Evolutionary conservation across 2,888 invertebrate species (phyloP).

Genomic region (Cosmia pyralina): DNA sequence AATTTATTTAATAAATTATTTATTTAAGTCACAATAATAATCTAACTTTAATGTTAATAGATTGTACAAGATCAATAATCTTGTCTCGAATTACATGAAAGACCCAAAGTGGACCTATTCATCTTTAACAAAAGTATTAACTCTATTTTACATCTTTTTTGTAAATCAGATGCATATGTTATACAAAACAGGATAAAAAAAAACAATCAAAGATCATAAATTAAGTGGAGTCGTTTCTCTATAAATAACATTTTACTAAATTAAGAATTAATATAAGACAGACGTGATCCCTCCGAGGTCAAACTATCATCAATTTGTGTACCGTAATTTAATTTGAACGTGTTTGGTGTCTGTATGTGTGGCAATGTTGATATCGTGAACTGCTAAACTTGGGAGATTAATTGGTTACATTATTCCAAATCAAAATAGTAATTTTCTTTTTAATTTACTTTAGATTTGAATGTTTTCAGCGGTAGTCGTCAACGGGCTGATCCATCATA

Average conservation of each 20-base stretch:
- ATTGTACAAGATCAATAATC: constrained; percentile 5
- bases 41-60: background rate
- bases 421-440: no score
- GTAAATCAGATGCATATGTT: background rate
- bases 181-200: constrained; percentile 9
- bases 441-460: no score
- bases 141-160: background rate
- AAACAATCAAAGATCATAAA: constrained; percentile 30
- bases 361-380: no score
- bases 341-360: no score
- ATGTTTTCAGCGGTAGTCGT: no score
- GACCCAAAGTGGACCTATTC: constrained; percentile 22
- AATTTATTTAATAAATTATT: no score
- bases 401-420: no score
- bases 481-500: no score
- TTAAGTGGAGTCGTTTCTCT: background rate
- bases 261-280: constrained; percentile 12
- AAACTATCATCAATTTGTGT: background rate
- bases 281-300: constrained; percentile 34
- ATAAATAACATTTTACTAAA: constrained; percentile 25
- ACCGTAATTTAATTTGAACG: no score
- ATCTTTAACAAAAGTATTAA: constrained; percentile 18
- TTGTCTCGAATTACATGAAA: constrained; percentile 38
- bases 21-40: no score
- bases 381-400: no score